These are phyloP conservation scores for Sesia bembeciformis DNA, from an alignment of 2,888 invertebrate species.

Conservation along the genomic window DNA sequence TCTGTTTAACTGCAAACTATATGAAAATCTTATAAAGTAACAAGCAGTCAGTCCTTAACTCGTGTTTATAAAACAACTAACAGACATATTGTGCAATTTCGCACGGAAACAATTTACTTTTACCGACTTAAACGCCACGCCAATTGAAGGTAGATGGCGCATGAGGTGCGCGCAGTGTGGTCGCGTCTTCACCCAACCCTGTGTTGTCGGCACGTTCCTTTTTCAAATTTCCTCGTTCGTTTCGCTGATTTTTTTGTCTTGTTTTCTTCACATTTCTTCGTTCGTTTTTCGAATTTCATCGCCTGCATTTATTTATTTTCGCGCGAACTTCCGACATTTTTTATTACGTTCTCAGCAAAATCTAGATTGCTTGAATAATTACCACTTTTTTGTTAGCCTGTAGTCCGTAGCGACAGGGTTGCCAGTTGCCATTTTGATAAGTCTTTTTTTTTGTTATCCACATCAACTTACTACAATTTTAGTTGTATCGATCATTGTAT, in stretches of 20 bases:
- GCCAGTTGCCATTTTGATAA: too few relatives aligned
- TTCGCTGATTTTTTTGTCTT: background rate
- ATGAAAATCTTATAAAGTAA: too few relatives aligned
- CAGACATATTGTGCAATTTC: slow-evolving; percentile 22
- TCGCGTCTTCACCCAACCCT: slow-evolving; percentile 47
- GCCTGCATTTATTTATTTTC: slow-evolving; percentile 6
- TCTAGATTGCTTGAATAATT: too few relatives aligned
- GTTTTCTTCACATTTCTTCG: too few relatives aligned
- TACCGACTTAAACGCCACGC: slow-evolving; percentile 42
- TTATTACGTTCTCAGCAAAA: background rate
- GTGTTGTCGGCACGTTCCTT: slow-evolving; percentile 25
- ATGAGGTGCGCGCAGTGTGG: slow-evolving; percentile 56
- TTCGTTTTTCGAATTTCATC: slow-evolving; percentile 1
- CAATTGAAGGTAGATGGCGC: slow-evolving; percentile 66
- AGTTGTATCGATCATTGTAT: too few relatives aligned
- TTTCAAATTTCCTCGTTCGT: slow-evolving; percentile 24
- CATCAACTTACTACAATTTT: too few relatives aligned
- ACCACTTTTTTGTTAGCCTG: too few relatives aligned
- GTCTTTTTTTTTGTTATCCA: too few relatives aligned
- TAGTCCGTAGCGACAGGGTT: too few relatives aligned
- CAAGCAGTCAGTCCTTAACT: background rate
- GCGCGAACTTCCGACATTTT: slow-evolving; percentile 5
- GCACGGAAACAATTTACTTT: slow-evolving; percentile 48
- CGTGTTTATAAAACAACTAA: slow-evolving; percentile 13
- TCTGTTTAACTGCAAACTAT: too few relatives aligned